Evolutionary conservation across 2,888 invertebrate species (phyloP), one percentile per base, ranked within the genome.

Genomic region (Troides oblongomaculatus): DNA sequence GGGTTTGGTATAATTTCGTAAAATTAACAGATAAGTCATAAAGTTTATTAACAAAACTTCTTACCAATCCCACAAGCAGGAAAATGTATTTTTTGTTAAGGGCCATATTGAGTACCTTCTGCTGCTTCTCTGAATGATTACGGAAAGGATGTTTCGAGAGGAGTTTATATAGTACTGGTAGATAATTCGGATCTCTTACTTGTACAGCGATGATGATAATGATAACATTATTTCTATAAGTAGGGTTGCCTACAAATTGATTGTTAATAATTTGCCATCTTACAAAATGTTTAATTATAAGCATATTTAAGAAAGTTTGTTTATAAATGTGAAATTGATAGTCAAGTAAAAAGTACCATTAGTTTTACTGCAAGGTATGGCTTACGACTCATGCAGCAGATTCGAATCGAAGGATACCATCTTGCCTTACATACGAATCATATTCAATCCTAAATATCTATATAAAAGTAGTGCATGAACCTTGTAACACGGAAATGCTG

Each of bases 161-260:
- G 53, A 62, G 70, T 70, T 77, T 80, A 79, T 78, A 79, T 80
- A 78, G 64, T 18, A 23, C 25, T 67, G 36, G 61, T 57, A 62
- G 46, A 76, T 67, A 76, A 79, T 75, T 17, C 2, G 18, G 50
- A 50, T 18, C 17, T 5, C 50, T 17, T 50, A 50, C 50, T 2
- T 50, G 14, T 50, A 18, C 12, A 50, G 50, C 17, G 18, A 18
- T 50, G 50, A 50, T 50, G 50, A 50, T 17, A 74, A 58, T 60
- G 66, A 71, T 60, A 56, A 64, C 63, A n/a, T 68, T 68, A 46
- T 39, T 39, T 39, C 7, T 8, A 39, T 1, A 25, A 53, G 21
- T 36, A 68, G 68, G 68, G 68, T 30, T 68, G 68, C 17, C 50
- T 50, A 50, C 10, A 17, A 50, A 50, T 50, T 50, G 1, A 14